phyloP scores from a whole-genome alignment of 2,113 vertebrate species.

The Myodes glareolus region DNA sequence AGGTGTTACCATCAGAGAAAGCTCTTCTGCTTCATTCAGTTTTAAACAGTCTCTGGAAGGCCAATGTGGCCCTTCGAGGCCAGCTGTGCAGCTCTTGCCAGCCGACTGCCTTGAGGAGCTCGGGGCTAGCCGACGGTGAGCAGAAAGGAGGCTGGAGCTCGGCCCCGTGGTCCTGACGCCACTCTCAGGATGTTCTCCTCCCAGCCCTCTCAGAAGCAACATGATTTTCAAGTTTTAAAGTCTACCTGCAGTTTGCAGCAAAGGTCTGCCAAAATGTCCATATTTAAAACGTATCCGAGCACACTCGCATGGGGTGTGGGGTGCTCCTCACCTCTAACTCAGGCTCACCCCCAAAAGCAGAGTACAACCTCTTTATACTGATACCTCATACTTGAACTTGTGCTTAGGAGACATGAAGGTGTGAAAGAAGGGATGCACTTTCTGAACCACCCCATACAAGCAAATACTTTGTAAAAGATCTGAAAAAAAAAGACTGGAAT shows the following conservation, averaged over 20 bases:
- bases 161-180: background rate
- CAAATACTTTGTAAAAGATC: background rate
- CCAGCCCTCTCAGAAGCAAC: slow-evolving; percentile 34
- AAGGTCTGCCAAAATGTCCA: slow-evolving; percentile 31
- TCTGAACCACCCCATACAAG: background rate
- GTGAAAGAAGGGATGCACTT: background rate
- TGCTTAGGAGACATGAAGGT: background rate
- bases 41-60: slow-evolving; percentile 40
- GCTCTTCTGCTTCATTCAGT: background rate
- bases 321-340: background rate
- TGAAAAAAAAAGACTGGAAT: background rate
- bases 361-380: background rate
- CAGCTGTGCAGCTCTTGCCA: background rate
- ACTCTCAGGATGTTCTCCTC: background rate
- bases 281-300: background rate
- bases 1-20: background rate
- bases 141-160: background rate
- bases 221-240: slow-evolving; percentile 28
- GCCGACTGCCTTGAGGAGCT: background rate
- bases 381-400: background rate
- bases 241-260: background rate
- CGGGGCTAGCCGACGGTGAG: background rate
- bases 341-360: background rate
- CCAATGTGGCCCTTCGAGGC: background rate
- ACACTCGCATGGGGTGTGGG: background rate